Evolutionary conservation across 1,140 invertebrate species (phyloP).

Genomic region (Drosophila mauritiana): DNA sequence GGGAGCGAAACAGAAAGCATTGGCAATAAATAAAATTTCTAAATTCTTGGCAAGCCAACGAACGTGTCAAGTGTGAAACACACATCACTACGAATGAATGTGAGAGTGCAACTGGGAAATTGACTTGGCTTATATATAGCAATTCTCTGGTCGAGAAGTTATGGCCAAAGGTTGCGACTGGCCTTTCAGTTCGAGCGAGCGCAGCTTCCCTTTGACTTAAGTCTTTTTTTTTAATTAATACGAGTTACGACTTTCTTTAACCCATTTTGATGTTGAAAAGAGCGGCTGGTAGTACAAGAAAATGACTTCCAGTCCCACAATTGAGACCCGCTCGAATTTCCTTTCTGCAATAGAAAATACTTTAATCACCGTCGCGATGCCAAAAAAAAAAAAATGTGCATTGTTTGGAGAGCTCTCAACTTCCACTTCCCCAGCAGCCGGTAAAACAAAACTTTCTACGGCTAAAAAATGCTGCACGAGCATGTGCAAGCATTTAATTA

Average conservation of each 20-base stretch:
- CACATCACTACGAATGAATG: slow-evolving; percentile 1
- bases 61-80: slow-evolving; percentile 67
- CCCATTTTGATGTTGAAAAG: slow-evolving; percentile 46
- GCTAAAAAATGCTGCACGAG: slow-evolving; percentile 23
- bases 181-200: slow-evolving; percentile 12
- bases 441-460: slow-evolving; percentile 62
- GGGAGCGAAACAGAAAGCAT: slow-evolving; percentile 65
- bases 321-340: slow-evolving; percentile 43
- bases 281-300: slow-evolving; percentile 32
- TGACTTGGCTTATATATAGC: neutral
- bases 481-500: slow-evolving; percentile 67
- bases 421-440: slow-evolving; percentile 31
- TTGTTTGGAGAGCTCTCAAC: slow-evolving; percentile 37
- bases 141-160: slow-evolving; percentile 13
- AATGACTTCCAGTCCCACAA: slow-evolving; percentile 40
- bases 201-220: slow-evolving; percentile 13
- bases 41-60: slow-evolving; percentile 68
- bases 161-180: slow-evolving; percentile 24
- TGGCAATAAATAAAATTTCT: slow-evolving; percentile 71
- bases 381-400: slow-evolving; percentile 55
- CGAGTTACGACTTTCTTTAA: slow-evolving; percentile 75
- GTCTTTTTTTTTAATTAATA: slow-evolving; percentile 74
- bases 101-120: slow-evolving; percentile 17
- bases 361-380: slow-evolving; percentile 39
- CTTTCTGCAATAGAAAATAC: slow-evolving; percentile 52